Conservation (phyloP, 92 coral and sea anemone species). For the Pocillopora grandis region DNA sequence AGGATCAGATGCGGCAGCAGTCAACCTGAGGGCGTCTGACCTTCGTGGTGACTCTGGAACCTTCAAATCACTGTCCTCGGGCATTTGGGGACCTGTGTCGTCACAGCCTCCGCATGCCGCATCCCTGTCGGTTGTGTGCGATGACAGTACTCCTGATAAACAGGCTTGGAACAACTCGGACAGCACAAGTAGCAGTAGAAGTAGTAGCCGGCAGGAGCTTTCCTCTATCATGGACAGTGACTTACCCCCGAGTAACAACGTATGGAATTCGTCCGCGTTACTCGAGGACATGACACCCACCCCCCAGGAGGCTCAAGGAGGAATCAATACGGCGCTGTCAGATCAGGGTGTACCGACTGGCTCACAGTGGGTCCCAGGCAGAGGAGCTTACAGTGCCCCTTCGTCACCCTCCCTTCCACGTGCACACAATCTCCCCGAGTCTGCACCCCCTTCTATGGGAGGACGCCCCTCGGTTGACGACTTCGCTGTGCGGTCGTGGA, state of each 20-base stretch:
- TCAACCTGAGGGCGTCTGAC: slow-evolving; percentile 43
- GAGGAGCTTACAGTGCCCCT: slow-evolving; percentile 98
- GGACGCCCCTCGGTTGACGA: slow-evolving; percentile 92
- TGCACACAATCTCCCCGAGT: slow-evolving; percentile 80
- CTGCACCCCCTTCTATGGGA: slow-evolving; percentile 63
- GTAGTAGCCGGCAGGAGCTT: slow-evolving; percentile 96
- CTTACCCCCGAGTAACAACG: slow-evolving; percentile 31
- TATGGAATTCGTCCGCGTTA: slow-evolving; percentile 84
- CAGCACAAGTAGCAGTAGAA: slow-evolving; percentile 93
- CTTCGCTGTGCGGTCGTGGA: slow-evolving; percentile 92
- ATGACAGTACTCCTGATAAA: slow-evolving; percentile 79
- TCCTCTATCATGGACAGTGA: slow-evolving; percentile 97
- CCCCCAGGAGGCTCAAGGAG: slow-evolving; percentile 66
- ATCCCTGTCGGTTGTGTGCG: slow-evolving; percentile 79
- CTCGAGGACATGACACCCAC: slow-evolving; percentile 87
- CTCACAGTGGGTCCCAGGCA: slow-evolving; percentile 78
- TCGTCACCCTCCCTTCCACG: slow-evolving; percentile 97
- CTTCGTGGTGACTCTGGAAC: slow-evolving; percentile 66
- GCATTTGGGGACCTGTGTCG: slow-evolving; percentile 89
- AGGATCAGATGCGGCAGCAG: slow-evolving; percentile 37
- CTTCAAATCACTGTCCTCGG: slow-evolving; percentile 79
- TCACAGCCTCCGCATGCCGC: slow-evolving; percentile 51
- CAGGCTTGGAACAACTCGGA: slow-evolving; percentile 98
- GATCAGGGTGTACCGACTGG: slow-evolving; percentile 63
- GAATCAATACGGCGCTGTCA: slow-evolving; percentile 73